phyloP scores from a whole-genome alignment of 2,797 vertebrate genomes.

The Sebastes matsubarae region DNA sequence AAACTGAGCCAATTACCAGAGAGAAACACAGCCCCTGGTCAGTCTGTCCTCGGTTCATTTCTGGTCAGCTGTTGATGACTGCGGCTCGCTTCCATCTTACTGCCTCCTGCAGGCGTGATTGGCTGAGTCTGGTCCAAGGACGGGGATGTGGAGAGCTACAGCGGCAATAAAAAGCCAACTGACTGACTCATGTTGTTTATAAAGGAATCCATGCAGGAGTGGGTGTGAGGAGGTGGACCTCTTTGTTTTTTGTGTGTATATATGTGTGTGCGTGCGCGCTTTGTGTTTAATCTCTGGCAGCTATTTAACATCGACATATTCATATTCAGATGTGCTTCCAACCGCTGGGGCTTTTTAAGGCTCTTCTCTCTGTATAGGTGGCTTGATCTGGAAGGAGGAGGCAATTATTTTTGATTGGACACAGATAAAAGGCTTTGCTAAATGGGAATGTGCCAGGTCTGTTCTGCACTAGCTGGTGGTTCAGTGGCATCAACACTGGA shows the following conservation, averaged over 20 bases:
- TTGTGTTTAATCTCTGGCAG: conserved; percentile 67
- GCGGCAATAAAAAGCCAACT: conserved; percentile 71
- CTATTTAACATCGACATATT: conserved; percentile 71
- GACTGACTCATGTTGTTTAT: conserved; percentile 75
- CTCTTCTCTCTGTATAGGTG: conserved; percentile 55
- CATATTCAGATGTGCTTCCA: conserved; percentile 67
- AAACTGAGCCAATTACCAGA: conserved; percentile 74
- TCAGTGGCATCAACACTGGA: conserved; percentile 23
- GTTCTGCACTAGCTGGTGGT: conserved; percentile 21
- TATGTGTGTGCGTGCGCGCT: conserved; percentile 30
- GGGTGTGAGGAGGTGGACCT: conserved; percentile 81
- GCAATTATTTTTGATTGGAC: conserved; percentile 76
- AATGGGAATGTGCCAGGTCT: conserved; percentile 57
- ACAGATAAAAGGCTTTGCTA: conserved; percentile 68
- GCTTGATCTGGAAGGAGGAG: conserved; percentile 59
- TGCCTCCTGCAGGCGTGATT: conserved; percentile 53
- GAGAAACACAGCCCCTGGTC: conserved; percentile 66
- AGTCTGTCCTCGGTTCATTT: conserved; percentile 57
- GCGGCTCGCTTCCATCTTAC: conserved; percentile 48
- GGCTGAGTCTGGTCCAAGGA: conserved; percentile 73
- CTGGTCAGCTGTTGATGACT: conserved; percentile 64
- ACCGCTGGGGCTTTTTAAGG: conserved; percentile 54
- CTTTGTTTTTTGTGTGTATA: conserved; percentile 70
- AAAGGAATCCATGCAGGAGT: conserved; percentile 71
- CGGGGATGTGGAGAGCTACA: conserved; percentile 60